Conservation (phyloP, 2,888 invertebrate species). For the Galeruca laticollis region DNA sequence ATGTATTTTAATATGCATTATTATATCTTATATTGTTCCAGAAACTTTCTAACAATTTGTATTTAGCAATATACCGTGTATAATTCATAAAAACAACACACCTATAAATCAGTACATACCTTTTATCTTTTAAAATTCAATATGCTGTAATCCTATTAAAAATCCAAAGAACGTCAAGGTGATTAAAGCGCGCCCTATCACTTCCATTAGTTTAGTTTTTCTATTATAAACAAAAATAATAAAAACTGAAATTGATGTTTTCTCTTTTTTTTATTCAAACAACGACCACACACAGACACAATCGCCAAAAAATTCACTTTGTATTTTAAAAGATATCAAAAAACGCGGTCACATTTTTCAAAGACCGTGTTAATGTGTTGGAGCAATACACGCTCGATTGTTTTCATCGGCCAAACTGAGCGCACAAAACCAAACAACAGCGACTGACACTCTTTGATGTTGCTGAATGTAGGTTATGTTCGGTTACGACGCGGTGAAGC, state of each 20-base stretch:
- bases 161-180: slow-evolving; percentile 19
- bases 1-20: too few species aligned
- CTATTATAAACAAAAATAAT: background rate
- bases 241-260: background rate
- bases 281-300: background rate
- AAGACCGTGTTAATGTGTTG: slow-evolving; percentile 22
- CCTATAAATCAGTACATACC: slow-evolving; percentile 14
- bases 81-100: background rate
- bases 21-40: too few species aligned
- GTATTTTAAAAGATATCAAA: slow-evolving; percentile 10
- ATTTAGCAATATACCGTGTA: background rate
- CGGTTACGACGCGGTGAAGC: slow-evolving; percentile 27
- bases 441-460: slow-evolving; percentile 36
- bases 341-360: slow-evolving; percentile 37
- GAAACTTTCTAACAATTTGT: background rate
- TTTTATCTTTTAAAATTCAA: slow-evolving; percentile 12
- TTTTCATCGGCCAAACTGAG: slow-evolving; percentile 36
- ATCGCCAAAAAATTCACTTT: slow-evolving; percentile 16
- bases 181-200: background rate
- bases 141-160: slow-evolving; percentile 13
- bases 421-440: slow-evolving; percentile 25
- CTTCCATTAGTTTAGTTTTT: slow-evolving; percentile 12
- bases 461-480: slow-evolving; percentile 41
- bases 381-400: slow-evolving; percentile 41
- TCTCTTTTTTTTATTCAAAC: background rate